phyloP scores from a whole-genome alignment of 2,888 invertebrate species.

The Melanchra persicariae region DNA sequence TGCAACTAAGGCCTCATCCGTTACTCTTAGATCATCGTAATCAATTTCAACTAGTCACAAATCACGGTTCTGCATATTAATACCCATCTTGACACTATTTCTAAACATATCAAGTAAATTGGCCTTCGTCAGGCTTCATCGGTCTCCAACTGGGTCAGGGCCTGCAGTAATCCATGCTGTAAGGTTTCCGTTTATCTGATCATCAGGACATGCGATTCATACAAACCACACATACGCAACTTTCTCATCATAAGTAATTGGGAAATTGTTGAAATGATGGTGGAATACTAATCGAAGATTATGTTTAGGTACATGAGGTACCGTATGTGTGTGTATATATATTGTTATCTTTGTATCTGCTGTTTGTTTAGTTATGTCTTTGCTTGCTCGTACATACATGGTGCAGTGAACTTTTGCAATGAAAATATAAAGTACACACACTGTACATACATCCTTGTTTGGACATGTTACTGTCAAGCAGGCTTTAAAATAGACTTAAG shows the following conservation, averaged over 20 bases:
- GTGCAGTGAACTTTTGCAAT: conserved; percentile 55
- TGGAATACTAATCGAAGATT: conserved; percentile 58
- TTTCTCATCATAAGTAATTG: conserved; percentile 48
- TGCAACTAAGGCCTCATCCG: background rate
- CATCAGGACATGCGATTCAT: conserved; percentile 59
- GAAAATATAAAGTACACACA: conserved; percentile 46
- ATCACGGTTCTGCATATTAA: conserved; percentile 38
- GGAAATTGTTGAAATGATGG: conserved; percentile 54
- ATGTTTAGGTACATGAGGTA: background rate
- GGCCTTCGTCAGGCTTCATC: conserved; percentile 58
- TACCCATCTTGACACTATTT: conserved; percentile 57
- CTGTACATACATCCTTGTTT: conserved; percentile 13
- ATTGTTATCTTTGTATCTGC: background rate
- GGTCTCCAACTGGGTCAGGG: conserved; percentile 58
- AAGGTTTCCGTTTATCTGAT: conserved; percentile 65
- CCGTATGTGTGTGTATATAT: background rate
- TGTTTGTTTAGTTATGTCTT: background rate
- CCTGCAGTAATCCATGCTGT: conserved; percentile 56
- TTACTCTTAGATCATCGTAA: background rate
- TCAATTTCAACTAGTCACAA: background rate
- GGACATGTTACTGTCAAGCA: background rate
- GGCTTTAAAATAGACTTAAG: background rate
- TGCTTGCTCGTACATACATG: background rate
- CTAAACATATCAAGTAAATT: conserved; percentile 54
- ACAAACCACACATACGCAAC: conserved; percentile 52